These are phyloP conservation scores for Pilophorus perplexus DNA, from an alignment of 2,888 invertebrate genomes.

Conservation along the genomic window DNA sequence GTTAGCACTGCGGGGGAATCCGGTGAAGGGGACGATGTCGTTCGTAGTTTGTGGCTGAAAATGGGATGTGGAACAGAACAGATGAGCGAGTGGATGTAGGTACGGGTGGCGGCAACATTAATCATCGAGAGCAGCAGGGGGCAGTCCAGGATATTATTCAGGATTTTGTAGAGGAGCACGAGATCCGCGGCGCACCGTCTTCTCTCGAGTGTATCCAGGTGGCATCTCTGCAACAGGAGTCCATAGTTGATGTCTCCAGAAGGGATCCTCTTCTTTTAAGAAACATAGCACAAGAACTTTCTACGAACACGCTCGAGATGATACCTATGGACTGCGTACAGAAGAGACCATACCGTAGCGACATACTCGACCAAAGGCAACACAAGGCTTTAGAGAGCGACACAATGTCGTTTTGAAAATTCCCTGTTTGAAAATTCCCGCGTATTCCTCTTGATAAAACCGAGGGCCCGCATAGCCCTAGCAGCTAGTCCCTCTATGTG, in stretches of 20 bases:
- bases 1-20: not conserved
- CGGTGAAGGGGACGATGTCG: not conserved
- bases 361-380: not conserved
- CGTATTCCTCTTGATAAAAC: not conserved
- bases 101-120: too few species aligned
- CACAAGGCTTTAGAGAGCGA: too few species aligned
- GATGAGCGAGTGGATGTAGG: too few species aligned
- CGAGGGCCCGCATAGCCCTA: not conserved
- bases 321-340: not conserved
- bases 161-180: too few species aligned
- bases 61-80: too few species aligned
- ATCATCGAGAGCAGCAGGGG: not conserved
- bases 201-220: constrained; percentile 7
- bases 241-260: not conserved
- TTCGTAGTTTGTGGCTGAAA: not conserved
- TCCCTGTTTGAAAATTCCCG: not conserved
- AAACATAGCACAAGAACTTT: not conserved
- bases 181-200: too few species aligned
- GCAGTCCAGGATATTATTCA: too few species aligned
- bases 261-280: constrained; percentile 3
- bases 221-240: not conserved
- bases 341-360: not conserved
- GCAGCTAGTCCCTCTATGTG: not conserved
- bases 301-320: not conserved
- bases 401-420: too few species aligned